Base-by-base conservation (phyloP, 2,888 invertebrate species). In the Heliconius cydno region DNA sequence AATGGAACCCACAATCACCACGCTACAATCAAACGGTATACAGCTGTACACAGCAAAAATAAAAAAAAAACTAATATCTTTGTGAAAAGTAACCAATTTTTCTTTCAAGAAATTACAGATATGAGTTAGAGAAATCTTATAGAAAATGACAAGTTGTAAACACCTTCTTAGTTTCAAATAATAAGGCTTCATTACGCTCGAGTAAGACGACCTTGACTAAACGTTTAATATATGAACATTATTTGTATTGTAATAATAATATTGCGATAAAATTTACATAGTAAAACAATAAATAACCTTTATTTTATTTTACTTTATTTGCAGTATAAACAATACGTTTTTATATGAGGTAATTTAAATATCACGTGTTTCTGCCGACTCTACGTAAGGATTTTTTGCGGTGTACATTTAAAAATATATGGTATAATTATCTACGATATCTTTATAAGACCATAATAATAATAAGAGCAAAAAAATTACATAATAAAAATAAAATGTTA, bases 141-240 rank as follows among this genome's bases (percentile, higher is more conserved):
- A 34, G 7, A 38, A 41, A 65, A 34, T 28, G 22, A 22, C 7
- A n/a, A 73, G 6, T 52, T 41, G 60, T 34, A 68, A 63, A 60
- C 52, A 25, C 52, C 52, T 34, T 52, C 78, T 38, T 52, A 65
- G 66, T 78, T 41, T 25, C 66, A 73, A 57, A 30, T 71, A 34
- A 28, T 73, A 78, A 66, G 78, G 52, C 66, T 67, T 78, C 73
- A 67, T 46, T 73, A 78, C 38, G 38, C 28, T 41, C 13, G 28
- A 78, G 74, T n/a, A 78, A 65, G 60, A 66, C 46, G 67, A 78
- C 80, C 80, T 80, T 80, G 78, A 76, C 19, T 28, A 46, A 80
- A 68, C 78, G 72, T 68, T 78, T 75, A 60, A 60, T n/a, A 78
- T 76, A 41, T 77, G 25, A 78, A 30, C 25, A 34, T n/a, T 52